phyloP scores from a whole-genome alignment of 2,797 vertebrate genomes.

The Gallirallus australis region DNA sequence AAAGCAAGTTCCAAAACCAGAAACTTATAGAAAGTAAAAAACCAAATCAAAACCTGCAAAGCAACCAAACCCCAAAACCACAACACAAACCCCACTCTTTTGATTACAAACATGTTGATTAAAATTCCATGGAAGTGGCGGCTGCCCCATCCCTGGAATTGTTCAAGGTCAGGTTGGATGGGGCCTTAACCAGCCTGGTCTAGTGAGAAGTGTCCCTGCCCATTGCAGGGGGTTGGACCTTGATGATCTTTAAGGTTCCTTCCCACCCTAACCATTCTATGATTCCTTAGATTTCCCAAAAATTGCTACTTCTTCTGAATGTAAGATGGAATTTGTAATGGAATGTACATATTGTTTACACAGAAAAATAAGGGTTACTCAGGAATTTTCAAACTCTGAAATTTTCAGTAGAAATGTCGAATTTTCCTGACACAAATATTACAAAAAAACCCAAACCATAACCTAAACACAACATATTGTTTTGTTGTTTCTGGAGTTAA shows the following conservation, averaged over 20 bases:
- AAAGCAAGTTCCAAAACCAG: neutral
- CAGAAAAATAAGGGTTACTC: neutral
- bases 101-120: neutral
- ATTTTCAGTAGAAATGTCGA: neutral
- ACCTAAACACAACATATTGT: neutral
- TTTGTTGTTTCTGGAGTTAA: neutral
- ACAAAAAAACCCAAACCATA: too few relatives aligned
- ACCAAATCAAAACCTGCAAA: too few relatives aligned
- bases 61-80: neutral
- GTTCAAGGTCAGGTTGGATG: too few relatives aligned
- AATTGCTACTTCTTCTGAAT: neutral
- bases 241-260: too few relatives aligned
- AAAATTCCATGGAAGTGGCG: neutral
- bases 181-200: too few relatives aligned
- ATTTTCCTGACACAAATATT: neutral
- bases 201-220: too few relatives aligned
- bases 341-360: neutral
- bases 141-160: too few relatives aligned
- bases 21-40: neutral
- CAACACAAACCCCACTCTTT: fast-evolving
- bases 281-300: neutral
- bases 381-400: neutral
- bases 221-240: too few relatives aligned
- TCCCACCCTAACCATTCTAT: too few relatives aligned
- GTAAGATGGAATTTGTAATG: neutral